Evolutionary conservation across 53 echinoderm and acorn worm genomes (phyloP).

Genomic region (Hippasteria phrygiana): DNA sequence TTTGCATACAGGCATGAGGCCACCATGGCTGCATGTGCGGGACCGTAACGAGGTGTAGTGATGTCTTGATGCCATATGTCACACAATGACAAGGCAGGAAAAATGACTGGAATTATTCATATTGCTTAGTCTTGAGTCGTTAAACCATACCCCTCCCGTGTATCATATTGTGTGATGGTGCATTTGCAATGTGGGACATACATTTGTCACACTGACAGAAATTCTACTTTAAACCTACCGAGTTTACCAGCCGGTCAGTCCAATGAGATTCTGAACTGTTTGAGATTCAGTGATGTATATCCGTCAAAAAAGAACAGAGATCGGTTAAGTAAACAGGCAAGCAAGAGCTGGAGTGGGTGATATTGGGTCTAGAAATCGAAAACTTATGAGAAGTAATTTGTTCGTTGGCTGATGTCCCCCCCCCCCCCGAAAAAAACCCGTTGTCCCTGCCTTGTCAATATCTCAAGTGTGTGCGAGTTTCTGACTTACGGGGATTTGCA

Average conservation of each 20-base stretch:
- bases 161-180: neutral
- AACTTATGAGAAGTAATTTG: neutral
- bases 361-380: neutral
- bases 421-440: neutral
- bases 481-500: neutral
- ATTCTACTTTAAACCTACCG: neutral
- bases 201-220: neutral
- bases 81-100: neutral
- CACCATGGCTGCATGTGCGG: neutral
- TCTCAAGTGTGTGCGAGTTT: neutral
- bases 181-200: neutral
- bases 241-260: neutral
- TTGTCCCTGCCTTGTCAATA: neutral
- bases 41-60: slow-evolving; percentile 23
- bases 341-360: neutral
- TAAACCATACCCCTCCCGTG: neutral
- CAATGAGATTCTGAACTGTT: neutral
- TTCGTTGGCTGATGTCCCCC: neutral
- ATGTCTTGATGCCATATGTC: slow-evolving; percentile 44
- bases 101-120: neutral
- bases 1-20: slow-evolving; percentile 42
- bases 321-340: slow-evolving; percentile 16
- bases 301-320: neutral
- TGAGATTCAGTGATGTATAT: neutral
- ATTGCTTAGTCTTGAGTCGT: neutral